phyloP scores from a whole-genome alignment of 1,140 invertebrate genomes.

The Eriocheir sinensis region DNA sequence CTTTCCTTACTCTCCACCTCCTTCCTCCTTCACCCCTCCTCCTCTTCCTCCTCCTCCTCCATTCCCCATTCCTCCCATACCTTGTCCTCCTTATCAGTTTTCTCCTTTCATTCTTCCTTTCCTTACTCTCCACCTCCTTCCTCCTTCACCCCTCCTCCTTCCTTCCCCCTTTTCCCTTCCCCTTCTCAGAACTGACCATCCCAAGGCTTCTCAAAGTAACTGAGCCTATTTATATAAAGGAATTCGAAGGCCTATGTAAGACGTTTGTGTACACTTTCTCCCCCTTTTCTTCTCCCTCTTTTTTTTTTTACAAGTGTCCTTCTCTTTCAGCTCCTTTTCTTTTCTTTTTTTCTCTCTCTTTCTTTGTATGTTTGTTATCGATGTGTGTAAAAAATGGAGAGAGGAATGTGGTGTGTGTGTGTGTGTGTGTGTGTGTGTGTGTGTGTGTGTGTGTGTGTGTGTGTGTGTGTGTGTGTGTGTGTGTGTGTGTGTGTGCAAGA shows the following conservation, averaged over 20 bases:
- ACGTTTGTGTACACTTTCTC: background rate
- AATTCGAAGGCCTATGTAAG: background rate
- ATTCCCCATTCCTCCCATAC: constrained; percentile 2
- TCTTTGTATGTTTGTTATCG: no score
- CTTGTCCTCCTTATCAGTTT: no score
- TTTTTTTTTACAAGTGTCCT: no score
- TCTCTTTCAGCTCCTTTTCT: no score
- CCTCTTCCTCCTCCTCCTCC: background rate
- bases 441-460: constrained; percentile 16
- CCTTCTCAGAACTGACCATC: no score
- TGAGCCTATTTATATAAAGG: background rate
- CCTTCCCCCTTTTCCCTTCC: no score
- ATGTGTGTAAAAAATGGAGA: constrained; percentile 43
- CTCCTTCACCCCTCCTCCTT: no score
- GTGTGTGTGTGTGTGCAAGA: background rate
- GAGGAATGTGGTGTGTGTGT: background rate
- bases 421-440: constrained; percentile 10
- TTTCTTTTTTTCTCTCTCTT: no score
- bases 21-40: background rate
- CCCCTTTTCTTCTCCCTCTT: background rate
- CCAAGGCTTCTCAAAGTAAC: no score
- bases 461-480: background rate
- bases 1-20: background rate
- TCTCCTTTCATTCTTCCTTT: no score
- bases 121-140: no score